Base-by-base conservation (phyloP, 2,113 vertebrate species). In the Rhea pennata region DNA sequence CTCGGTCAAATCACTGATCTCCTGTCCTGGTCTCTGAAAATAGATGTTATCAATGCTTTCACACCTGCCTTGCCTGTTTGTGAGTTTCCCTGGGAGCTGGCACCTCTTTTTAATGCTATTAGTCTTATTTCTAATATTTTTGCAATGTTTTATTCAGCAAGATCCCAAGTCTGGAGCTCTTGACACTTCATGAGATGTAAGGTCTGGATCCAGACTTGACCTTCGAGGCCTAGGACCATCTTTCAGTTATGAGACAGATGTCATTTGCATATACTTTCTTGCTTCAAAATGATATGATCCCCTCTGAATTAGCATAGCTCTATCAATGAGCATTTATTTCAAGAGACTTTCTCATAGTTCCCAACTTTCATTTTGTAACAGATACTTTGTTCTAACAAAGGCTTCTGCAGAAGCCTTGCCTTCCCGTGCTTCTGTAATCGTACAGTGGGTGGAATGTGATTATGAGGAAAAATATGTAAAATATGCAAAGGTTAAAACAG, bases 401-500 rank as follows among this genome's bases (percentile, higher is more conserved):
- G 23, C 2, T 21, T 53, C 24, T 73, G 8, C 10, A 26, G 87
- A 83, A 84, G 2, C 24, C 23, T 70, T 93, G 27, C 58, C 39
- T 91, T 90, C 36, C 3, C 0, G 39, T 76, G 21, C 53, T 94
- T 88, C 80, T 95, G 56, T 90, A 86, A 93, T 89, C 50, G 40
- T 87, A 27, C 8, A 80, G 90, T 88, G 79, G 83, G 80, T 73
- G 56, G 92, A 97, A 95, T 92, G 66, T 22, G 33, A 92, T 92
- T 82, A 84, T 67, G 44, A 92, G 62, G 72, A 75, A 93, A 90
- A 46, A 50, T 22, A 44, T 14, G 58, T 83, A 76, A 91, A 93
- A 86, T 77, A 81, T 44, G 54, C 64, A 84, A 96, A 95, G 65
- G 76, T 94, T 95, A 89, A 96, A 86, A 54, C 61, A 91, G 88